A percentile compares a stretch with the other conserved stretches of the same genome.
Conservation (phyloP, 2,113 vertebrate genomes). For the Ageneiosus marmoratus region DNA sequence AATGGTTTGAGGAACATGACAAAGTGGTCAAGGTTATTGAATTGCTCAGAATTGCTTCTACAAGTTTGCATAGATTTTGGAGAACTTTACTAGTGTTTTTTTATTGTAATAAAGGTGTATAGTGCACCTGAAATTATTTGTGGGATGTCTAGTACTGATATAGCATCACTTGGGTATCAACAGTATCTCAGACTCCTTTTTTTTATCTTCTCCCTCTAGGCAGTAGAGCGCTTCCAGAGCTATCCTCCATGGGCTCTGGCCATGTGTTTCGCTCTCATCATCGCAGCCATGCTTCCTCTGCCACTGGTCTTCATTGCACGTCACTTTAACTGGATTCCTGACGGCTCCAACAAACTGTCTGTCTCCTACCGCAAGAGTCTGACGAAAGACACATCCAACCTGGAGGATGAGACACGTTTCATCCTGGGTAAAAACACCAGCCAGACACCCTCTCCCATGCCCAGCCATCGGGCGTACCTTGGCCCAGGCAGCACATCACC, state of each 20-base stretch:
- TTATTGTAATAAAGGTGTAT: not conserved
- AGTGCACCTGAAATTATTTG: not conserved
- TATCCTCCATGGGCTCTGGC: constrained; percentile 92
- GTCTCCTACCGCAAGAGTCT: constrained; percentile 97
- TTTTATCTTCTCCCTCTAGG: constrained; percentile 68
- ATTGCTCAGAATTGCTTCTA: too few relatives aligned
- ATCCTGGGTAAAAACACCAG: constrained; percentile 92
- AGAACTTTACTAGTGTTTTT: not conserved
- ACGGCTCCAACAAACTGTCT: constrained; percentile 92
- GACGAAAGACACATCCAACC: constrained; percentile 97
- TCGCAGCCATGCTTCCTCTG: constrained; percentile 86
- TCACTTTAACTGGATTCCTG: constrained; percentile 88
- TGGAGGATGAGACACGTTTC: constrained; percentile 96
- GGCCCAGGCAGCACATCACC: constrained; percentile 85
- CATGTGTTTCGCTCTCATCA: constrained; percentile 86
- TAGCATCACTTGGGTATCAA: not conserved
- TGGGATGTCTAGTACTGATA: not conserved
- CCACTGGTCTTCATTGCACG: constrained; percentile 86
- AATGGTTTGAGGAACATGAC: too few relatives aligned
- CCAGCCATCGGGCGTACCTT: constrained; percentile 88
- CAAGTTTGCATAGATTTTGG: too few relatives aligned
- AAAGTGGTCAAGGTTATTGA: too few relatives aligned
- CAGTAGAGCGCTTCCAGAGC: constrained; percentile 84
- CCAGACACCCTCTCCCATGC: constrained; percentile 92
- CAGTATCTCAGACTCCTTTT: not conserved